Evolutionary conservation across 2,113 vertebrate species (phyloP).

Genomic region (Pandion haliaetus): DNA sequence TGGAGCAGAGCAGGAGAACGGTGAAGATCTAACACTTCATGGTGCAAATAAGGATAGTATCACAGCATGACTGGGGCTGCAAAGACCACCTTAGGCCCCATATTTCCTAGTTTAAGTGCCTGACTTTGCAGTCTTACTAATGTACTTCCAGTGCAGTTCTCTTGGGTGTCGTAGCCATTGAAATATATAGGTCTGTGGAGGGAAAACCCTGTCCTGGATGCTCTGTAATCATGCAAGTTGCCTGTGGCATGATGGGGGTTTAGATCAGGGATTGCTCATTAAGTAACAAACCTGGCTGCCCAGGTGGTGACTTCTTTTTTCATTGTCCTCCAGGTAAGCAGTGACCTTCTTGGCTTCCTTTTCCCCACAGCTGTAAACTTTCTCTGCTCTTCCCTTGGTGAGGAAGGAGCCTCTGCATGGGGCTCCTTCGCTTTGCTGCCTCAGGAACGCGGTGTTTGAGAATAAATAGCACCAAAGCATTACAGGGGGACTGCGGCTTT

Average conservation of each 20-base stretch:
- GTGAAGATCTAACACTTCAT: not conserved
- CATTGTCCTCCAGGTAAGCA: not conserved
- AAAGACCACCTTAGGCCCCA: not conserved
- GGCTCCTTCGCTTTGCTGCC: not conserved
- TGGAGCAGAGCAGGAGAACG: not conserved
- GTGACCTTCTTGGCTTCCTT: not conserved
- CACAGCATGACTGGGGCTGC: not conserved
- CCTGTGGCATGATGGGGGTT: not conserved
- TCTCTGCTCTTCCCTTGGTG: not conserved
- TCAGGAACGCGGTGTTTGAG: not conserved
- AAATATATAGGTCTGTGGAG: not conserved
- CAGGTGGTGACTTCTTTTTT: not conserved
- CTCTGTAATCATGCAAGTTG: not conserved
- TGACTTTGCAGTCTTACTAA: not conserved
- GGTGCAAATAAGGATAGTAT: not conserved
- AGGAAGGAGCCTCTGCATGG: not conserved
- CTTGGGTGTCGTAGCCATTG: not conserved
- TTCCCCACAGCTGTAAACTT: not conserved
- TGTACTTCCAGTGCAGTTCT: not conserved
- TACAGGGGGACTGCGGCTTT: not conserved
- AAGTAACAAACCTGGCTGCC: not conserved
- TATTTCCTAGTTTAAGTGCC: slow-evolving; percentile 6
- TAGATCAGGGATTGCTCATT: not conserved
- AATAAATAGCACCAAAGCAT: not conserved
- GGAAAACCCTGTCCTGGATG: not conserved